Base-by-base conservation (phyloP, 2,888 invertebrate genomes). In the Platycheirus rosarum region DNA sequence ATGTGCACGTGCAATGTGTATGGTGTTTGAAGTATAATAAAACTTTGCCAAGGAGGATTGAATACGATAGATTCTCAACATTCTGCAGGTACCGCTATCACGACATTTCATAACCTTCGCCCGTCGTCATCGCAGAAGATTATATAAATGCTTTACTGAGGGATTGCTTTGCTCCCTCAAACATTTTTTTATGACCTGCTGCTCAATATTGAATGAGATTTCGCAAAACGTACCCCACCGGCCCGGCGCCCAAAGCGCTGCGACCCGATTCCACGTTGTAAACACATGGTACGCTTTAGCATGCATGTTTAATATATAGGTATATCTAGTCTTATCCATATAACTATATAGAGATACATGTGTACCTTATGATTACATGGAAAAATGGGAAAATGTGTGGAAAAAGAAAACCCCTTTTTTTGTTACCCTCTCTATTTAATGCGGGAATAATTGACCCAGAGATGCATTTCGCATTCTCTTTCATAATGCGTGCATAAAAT, bases 391-490 rank as follows among this genome's bases (percentile, higher is more conserved):
- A 6, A 32, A 32, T 7, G 8, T n/a, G n/a, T n/a, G n/a, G n/a
- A 42, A 48, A 42, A 20, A 44, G n/a, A 3, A 23, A 40, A 14
- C 3, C 16, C n/a, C 13, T 8, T 4, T 8, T 26, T 6, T n/a
- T 37, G 11, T 51, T 29, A 9, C 16, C 18, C 53, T 18, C 0
- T 5, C 3, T 51, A 40, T 78, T 69, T 48, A 55, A 32, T 68
- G 53, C 23, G 49, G 40, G 79, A 63, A 53, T 53, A 79, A 75
- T 80, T 80, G 79, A 80, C 79, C 75, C 51, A 80, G 69, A 80
- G 75, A 80, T 69, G 79, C 79, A 75, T 80, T 75, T 70, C 32
- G 65, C 49, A 75, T 80, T 80, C 79, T 60, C 75, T 75, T 80
- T 75, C 8, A 60, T 13, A 76, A 53, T 46, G 35, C 23, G 40